A percentile compares a stretch with the other conserved stretches of the same genome.
Conservation (phyloP, 2,888 invertebrate species). For the Thera obeliscata region DNA sequence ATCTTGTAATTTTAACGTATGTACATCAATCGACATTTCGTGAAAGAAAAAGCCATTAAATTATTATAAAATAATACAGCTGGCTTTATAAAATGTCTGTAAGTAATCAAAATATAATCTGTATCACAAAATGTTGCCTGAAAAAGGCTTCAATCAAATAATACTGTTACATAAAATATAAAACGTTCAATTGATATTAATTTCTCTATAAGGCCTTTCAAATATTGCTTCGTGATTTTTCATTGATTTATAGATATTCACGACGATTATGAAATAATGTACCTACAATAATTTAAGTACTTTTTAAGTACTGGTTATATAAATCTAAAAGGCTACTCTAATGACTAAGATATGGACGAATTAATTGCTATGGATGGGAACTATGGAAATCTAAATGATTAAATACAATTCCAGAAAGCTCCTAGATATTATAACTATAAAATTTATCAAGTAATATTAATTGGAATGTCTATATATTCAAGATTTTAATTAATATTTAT, state of each 20-base stretch:
- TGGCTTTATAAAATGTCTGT: constrained; percentile 17
- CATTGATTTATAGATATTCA: constrained; percentile 42
- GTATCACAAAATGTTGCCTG: constrained; percentile 63
- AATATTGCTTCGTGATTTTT: constrained; percentile 65
- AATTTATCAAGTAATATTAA: constrained; percentile 45
- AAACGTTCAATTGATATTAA: constrained; percentile 51
- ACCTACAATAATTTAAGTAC: constrained; percentile 61
- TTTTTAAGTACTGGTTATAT: constrained; percentile 71
- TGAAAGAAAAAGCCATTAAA: background rate
- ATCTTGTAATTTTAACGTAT: background rate
- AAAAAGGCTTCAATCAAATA: constrained; percentile 62
- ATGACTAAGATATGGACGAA: constrained; percentile 83
- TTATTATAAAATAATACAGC: background rate
- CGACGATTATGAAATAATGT: constrained; percentile 36
- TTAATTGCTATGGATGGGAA: constrained; percentile 71
- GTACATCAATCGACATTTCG: background rate
- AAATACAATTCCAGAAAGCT: constrained; percentile 58
- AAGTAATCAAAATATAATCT: constrained; percentile 31
- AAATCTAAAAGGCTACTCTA: constrained; percentile 65
- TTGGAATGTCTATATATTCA: constrained; percentile 56
- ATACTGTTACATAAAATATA: constrained; percentile 64
- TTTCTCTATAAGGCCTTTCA: constrained; percentile 67
- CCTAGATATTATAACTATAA: constrained; percentile 35
- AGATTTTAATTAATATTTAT: constrained; percentile 50
- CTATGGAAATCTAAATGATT: constrained; percentile 48